Percentiles rank a stretch among this genome's conserved stretches.
These are phyloP conservation scores for Rachycentron canadum DNA, from an alignment of 2,797 vertebrate genomes.

Conservation along the genomic window DNA sequence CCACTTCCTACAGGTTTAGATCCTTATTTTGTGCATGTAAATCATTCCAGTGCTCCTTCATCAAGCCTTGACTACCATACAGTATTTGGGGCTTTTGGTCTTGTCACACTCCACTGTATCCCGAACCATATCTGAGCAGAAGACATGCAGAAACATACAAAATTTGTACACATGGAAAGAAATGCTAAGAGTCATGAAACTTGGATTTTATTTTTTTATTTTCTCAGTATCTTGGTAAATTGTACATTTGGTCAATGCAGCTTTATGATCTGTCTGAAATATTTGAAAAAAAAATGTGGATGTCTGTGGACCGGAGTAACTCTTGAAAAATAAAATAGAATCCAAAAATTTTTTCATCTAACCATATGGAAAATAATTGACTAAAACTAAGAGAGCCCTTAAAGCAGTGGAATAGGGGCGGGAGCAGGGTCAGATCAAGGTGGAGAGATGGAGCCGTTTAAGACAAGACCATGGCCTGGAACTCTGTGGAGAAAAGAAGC, in stretches of 20 bases:
- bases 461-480: slow-evolving; percentile 93
- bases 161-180: no score
- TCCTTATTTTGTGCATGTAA: not conserved
- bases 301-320: slow-evolving; percentile 41
- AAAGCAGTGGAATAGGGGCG: slow-evolving; percentile 28
- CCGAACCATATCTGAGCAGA: not conserved
- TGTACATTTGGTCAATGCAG: slow-evolving; percentile 65
- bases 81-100: not conserved
- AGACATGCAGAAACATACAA: not conserved
- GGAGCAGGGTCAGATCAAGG: slow-evolving; percentile 10
- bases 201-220: slow-evolving; percentile 80
- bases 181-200: slow-evolving; percentile 12
- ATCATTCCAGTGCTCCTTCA: not conserved
- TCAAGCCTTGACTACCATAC: not conserved
- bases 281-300: slow-evolving; percentile 58
- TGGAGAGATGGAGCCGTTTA: slow-evolving; percentile 77
- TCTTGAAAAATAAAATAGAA: slow-evolving; percentile 41
- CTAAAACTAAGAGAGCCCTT: slow-evolving; percentile 60
- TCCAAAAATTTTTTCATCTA: slow-evolving; percentile 30
- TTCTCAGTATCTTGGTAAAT: slow-evolving; percentile 72
- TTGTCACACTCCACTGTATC: not conserved
- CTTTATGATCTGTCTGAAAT: slow-evolving; percentile 57
- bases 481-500: slow-evolving; percentile 87
- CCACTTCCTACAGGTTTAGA: not conserved
- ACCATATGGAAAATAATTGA: slow-evolving; percentile 26